Evolutionary conservation across 2,113 vertebrate species (phyloP), one percentile per base, ranked within the genome.

Genomic region (Coptodon bakossiorum): DNA sequence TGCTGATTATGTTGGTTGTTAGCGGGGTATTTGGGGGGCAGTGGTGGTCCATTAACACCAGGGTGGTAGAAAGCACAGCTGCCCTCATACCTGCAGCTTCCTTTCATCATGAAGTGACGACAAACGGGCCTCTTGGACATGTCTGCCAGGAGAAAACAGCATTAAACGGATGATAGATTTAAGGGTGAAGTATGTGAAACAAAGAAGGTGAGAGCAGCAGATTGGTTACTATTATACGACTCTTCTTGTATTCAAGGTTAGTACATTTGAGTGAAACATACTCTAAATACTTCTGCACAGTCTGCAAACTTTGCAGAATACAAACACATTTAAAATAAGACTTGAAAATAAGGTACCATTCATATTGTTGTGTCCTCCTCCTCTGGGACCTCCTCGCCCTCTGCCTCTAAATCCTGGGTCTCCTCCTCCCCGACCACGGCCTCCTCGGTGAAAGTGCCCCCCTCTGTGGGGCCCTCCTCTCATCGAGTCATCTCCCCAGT

Each of bases 61-160:
- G 98, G 98, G 85, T 98, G 98, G 93, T 98, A 99, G 93, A 99
- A 99, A 79, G 98, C 98, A 95, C 98, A 99, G 93, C 97, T 98
- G 92, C 97, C 97, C 91, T 99, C 98, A 6, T 98, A 98, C 86
- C 97, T 95, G 94, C 98, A 99, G 95, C 97, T 98, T 82, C 98
- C 98, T 89, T 98, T 99, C 97, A 98, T 97, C 97, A 98, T 98
- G 94, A 99, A 99, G 87, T 99, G 98, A 9, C 98, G 97, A 92
- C 98, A 99, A 24, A 98, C 96, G 0, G 98, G 97, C 48, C 98
- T 97, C 80, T 96, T 97, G 17, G 98, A 98, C 98, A 98, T 98
- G 88, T 99, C 98, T 99, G 94, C 7, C 43, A 27, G 66, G 61
- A 68, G 52, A 29, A 76, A 22, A 86, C 8, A 3, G 10, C 8